These are phyloP conservation scores for Eristalinus sepulchralis DNA, from an alignment of 2,888 invertebrate species.

Conservation along the genomic window DNA sequence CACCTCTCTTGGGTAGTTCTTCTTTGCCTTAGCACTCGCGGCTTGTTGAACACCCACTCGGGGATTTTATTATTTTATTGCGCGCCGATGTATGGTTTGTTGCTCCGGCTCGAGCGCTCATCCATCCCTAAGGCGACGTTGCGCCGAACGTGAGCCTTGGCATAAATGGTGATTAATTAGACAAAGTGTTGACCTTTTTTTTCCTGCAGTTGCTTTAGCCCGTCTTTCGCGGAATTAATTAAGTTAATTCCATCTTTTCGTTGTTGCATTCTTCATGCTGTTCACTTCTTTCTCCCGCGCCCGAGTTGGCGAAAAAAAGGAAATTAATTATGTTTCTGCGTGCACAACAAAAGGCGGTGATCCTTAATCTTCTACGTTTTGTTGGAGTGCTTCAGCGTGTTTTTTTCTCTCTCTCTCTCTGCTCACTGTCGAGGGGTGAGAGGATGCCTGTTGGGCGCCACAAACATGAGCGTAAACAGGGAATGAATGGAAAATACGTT, in stretches of 20 bases:
- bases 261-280: background rate
- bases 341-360: constrained; percentile 11
- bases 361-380: constrained; percentile 39
- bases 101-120: background rate
- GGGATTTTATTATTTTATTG: constrained; percentile 70
- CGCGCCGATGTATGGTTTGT: background rate
- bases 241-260: constrained; percentile 58
- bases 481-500: constrained; percentile 50
- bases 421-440: background rate
- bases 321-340: constrained; percentile 57
- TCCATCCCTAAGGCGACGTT: constrained; percentile 41
- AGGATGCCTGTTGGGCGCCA: constrained; percentile 5
- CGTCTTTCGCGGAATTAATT: constrained; percentile 64
- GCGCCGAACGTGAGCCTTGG: constrained; percentile 19
- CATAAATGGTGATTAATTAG: constrained; percentile 70
- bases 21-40: constrained; percentile 48
- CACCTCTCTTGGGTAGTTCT: constrained; percentile 26
- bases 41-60: constrained; percentile 71
- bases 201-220: constrained; percentile 1
- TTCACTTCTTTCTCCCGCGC: background rate
- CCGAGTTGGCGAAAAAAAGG: constrained; percentile 21
- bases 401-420: background rate
- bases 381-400: background rate
- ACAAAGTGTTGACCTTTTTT: constrained; percentile 70
- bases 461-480: constrained; percentile 31